Evolutionary conservation across 2,797 vertebrate genomes (phyloP).

Genomic region (Neosalanx taihuensis): DNA sequence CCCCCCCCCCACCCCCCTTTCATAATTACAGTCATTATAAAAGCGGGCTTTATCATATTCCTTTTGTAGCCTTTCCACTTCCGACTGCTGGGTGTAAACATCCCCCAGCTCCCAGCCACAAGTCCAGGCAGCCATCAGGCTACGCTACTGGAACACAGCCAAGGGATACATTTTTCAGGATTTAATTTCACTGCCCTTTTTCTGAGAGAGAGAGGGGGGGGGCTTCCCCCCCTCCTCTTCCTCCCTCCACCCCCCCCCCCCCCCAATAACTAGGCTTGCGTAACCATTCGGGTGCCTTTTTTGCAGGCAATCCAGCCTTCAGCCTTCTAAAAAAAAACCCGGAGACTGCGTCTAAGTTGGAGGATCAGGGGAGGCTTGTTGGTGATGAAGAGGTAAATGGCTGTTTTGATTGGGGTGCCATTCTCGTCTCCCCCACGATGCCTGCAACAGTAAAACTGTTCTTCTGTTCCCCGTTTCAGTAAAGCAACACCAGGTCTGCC

Average conservation of each 20-base stretch:
- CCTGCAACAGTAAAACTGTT: no score
- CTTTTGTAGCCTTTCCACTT: constrained; percentile 60
- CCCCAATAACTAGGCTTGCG: constrained; percentile 45
- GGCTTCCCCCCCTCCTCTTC: no score
- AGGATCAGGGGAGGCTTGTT: no score
- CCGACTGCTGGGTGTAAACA: constrained; percentile 66
- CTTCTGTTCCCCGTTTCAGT: no score
- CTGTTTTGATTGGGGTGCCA: no score
- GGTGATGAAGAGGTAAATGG: no score
- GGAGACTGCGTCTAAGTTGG: background rate
- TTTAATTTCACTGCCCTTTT: constrained; percentile 68
- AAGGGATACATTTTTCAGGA: constrained; percentile 76
- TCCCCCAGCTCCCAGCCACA: constrained; percentile 63
- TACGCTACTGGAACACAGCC: constrained; percentile 65
- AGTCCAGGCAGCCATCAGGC: constrained; percentile 59
- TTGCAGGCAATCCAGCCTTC: constrained; percentile 5
- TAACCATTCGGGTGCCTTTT: constrained; percentile 37
- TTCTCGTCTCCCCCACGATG: no score
- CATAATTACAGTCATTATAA: constrained; percentile 73
- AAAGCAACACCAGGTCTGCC: no score
- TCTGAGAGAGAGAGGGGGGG: constrained; percentile 6
- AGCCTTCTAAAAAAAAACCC: no score
- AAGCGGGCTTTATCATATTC: constrained; percentile 65
- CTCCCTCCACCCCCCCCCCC: background rate
- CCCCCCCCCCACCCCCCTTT: constrained; percentile 46